phyloP scores from a whole-genome alignment of 1,140 invertebrate genomes.

The Hylaeus anthracinus region DNA sequence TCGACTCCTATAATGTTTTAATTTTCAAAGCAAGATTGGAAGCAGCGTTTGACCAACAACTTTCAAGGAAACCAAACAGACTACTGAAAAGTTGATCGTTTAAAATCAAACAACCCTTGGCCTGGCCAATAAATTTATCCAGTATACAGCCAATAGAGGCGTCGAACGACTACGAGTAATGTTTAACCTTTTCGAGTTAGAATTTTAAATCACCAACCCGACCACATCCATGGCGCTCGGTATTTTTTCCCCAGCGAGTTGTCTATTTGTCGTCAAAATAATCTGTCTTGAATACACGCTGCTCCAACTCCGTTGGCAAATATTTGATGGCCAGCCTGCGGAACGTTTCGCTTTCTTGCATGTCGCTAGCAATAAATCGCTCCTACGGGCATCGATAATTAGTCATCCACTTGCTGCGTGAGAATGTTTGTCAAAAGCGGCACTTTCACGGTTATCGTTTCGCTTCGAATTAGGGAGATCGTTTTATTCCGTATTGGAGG shows the following conservation, averaged over 20 bases:
- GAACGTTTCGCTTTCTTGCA: background rate
- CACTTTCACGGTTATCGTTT: no score
- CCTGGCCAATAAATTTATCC: background rate
- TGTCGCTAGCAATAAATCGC: background rate
- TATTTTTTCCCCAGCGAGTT: background rate
- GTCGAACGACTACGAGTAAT: background rate
- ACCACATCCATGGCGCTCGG: no score
- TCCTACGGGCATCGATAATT: slow-evolving; percentile 7
- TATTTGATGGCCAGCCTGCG: background rate
- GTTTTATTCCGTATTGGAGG: no score
- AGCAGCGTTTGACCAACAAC: background rate
- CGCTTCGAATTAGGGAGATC: background rate
- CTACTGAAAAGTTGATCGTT: background rate
- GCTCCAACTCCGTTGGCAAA: background rate
- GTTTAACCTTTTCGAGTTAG: background rate
- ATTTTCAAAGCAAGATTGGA: no score
- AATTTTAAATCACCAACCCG: slow-evolving; percentile 3
- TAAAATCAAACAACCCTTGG: background rate
- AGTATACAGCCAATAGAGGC: background rate
- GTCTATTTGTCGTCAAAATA: background rate
- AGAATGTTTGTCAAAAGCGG: background rate
- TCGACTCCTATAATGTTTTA: no score
- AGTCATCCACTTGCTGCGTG: background rate
- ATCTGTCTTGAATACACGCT: background rate
- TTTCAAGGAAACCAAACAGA: no score